phyloP scores from a whole-genome alignment of 2,113 vertebrate genomes.

The Poecile atricapillus region DNA sequence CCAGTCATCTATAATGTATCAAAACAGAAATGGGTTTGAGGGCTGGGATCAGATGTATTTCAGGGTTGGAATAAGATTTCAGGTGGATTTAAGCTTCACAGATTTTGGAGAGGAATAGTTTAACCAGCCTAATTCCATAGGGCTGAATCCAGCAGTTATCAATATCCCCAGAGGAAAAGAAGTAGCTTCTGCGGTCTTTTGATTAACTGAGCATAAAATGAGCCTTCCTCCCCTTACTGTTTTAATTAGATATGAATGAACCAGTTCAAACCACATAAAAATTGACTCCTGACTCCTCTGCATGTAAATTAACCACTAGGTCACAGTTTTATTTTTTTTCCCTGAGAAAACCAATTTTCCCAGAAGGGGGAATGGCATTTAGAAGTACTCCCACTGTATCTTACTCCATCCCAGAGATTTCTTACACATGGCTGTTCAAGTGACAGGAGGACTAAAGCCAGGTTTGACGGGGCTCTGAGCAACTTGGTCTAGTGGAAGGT shows the following conservation, averaged over 20 bases:
- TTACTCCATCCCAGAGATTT: not conserved
- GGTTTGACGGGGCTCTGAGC: not conserved
- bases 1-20: not conserved
- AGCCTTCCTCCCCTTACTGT: not conserved
- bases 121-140: not conserved
- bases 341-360: constrained; percentile 28
- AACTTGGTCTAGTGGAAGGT: not conserved
- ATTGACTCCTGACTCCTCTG: constrained; percentile 27
- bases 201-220: constrained; percentile 56
- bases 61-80: not conserved
- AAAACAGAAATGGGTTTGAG: not conserved
- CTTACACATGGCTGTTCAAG: not conserved
- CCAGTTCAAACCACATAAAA: constrained; percentile 40
- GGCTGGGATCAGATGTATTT: not conserved
- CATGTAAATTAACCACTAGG: constrained; percentile 20
- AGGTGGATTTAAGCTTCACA: not conserved
- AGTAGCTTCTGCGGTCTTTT: not conserved
- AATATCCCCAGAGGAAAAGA: constrained; percentile 17
- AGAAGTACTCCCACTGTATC: not conserved
- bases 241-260: constrained; percentile 40
- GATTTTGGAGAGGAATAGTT: not conserved
- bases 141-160: not conserved
- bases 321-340: not conserved
- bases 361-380: not conserved
- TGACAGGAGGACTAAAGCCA: not conserved